Evolutionary conservation across 2,797 vertebrate species (phyloP).

Genomic region (Sebastes aleutianus): DNA sequence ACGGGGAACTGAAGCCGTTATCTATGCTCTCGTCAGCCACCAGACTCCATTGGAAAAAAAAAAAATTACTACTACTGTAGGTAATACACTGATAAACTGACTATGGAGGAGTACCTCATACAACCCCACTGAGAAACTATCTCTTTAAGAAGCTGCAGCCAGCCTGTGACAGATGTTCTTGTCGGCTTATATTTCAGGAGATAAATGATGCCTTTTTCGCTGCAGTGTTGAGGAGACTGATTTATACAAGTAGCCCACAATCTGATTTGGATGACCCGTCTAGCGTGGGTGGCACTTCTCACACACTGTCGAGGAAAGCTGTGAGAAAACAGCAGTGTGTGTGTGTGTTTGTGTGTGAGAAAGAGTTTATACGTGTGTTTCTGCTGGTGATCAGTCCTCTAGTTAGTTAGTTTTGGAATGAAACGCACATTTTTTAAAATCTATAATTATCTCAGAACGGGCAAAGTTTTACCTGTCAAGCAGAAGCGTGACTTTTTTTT

Average conservation of each 20-base stretch:
- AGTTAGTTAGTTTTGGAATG: background rate
- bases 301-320: conserved; percentile 47
- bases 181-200: background rate
- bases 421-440: background rate
- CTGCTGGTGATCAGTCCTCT: background rate
- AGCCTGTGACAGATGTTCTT: background rate
- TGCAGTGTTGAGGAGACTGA: conserved; percentile 21
- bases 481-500: background rate
- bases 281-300: conserved; percentile 64
- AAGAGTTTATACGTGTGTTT: background rate
- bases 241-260: conserved; percentile 32
- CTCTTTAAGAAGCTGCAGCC: background rate
- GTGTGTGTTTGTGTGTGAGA: background rate
- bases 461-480: background rate
- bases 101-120: too few relatives aligned
- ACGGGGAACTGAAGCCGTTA: too few relatives aligned
- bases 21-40: too few relatives aligned
- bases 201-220: background rate
- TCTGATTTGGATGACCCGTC: conserved; percentile 32
- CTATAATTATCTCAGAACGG: background rate
- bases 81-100: too few relatives aligned
- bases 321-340: conserved; percentile 39
- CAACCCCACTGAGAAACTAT: too few relatives aligned
- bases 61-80: too few relatives aligned
- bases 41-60: too few relatives aligned